These are phyloP conservation scores for Vombatus ursinus DNA, from an alignment of 2,113 vertebrate genomes.

Conservation along the genomic window DNA sequence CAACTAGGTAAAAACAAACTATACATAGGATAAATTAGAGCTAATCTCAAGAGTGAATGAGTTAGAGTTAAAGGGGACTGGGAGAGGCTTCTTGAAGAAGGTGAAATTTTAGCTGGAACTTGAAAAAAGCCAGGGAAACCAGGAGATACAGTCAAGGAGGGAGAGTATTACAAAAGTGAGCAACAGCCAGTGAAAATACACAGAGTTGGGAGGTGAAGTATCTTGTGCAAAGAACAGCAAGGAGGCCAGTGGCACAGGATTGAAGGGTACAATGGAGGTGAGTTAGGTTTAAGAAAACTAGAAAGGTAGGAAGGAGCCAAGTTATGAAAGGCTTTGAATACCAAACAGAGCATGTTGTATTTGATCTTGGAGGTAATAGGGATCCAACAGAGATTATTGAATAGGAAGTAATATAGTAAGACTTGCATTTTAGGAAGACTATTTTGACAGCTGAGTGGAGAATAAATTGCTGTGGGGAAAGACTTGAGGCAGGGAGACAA, in stretches of 20 bases:
- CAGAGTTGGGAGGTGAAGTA: background rate
- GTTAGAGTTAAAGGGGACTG: background rate
- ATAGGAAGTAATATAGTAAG: background rate
- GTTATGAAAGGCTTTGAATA: background rate
- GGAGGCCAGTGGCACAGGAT: background rate
- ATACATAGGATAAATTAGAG: background rate
- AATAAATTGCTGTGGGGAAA: background rate
- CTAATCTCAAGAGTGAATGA: background rate
- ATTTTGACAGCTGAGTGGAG: background rate
- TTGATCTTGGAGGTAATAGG: background rate
- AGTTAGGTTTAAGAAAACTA: background rate
- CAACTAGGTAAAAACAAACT: background rate
- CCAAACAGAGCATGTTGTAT: background rate
- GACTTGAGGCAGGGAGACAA: background rate
- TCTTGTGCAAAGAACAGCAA: background rate
- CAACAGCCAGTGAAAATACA: background rate
- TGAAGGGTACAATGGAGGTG: background rate
- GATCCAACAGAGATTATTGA: background rate
- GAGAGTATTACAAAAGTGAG: background rate
- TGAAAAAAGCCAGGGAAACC: background rate
- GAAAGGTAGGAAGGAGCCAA: background rate
- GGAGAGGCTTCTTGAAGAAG: background rate
- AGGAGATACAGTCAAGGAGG: background rate
- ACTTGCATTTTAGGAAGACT: background rate
- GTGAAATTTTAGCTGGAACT: background rate